Conservation (phyloP, 2,888 invertebrate species). For the Sphecodes monilicornis region DNA sequence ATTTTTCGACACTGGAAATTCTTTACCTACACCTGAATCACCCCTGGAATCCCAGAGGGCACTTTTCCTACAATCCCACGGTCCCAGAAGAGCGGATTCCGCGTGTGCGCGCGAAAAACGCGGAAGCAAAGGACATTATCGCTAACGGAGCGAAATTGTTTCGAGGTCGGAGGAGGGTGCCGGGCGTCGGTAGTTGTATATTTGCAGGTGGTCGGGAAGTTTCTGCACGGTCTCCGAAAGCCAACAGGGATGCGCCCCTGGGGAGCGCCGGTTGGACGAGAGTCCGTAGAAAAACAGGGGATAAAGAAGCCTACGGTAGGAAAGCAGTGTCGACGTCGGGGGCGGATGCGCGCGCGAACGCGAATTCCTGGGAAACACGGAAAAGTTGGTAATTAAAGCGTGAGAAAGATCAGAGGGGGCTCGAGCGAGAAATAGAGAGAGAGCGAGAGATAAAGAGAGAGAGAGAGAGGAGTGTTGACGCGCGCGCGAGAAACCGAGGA, state of each 20-base stretch:
- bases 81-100: neutral
- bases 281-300: slow-evolving; percentile 37
- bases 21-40: too few relatives aligned
- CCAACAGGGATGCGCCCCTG: slow-evolving; percentile 1
- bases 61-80: neutral
- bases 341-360: slow-evolving; percentile 70
- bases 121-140: neutral
- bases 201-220: neutral
- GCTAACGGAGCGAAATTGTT: slow-evolving; percentile 8
- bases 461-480: slow-evolving; percentile 34
- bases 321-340: slow-evolving; percentile 61
- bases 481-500: slow-evolving; percentile 40
- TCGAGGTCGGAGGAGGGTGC: neutral
- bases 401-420: slow-evolving; percentile 51
- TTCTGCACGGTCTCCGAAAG: slow-evolving; percentile 19
- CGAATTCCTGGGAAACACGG: slow-evolving; percentile 77
- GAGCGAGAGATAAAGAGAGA: slow-evolving; percentile 44
- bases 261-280: slow-evolving; percentile 1
- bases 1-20: too few relatives aligned
- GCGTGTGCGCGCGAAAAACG: neutral
- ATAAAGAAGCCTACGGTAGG: slow-evolving; percentile 34
- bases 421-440: slow-evolving; percentile 24
- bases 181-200: neutral
- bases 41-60: neutral
- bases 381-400: slow-evolving; percentile 83